Conservation (phyloP, 2,797 vertebrate species). For the Limosa lapponica region DNA sequence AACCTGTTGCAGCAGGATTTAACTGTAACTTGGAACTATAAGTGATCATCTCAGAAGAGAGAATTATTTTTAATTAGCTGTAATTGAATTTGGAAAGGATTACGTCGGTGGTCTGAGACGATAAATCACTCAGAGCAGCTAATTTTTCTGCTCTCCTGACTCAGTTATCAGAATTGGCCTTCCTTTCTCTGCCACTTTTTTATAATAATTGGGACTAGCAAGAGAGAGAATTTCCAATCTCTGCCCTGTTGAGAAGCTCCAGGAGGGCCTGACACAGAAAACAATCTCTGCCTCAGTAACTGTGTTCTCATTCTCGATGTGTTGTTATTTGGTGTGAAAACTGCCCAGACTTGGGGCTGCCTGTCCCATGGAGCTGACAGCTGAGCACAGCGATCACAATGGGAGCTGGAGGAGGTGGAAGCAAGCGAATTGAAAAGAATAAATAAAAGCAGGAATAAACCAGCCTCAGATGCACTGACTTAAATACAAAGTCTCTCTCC, state of each 20-base stretch:
- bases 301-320: not conserved
- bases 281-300: not conserved
- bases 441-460: not conserved
- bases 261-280: slow-evolving; percentile 35
- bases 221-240: slow-evolving; percentile 23
- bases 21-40: not conserved
- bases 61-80: slow-evolving; percentile 47
- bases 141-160: not conserved
- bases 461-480: not conserved
- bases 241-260: slow-evolving; percentile 4
- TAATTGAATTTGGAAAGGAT: slow-evolving; percentile 39
- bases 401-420: not conserved
- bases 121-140: not conserved
- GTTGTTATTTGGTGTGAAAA: slow-evolving; percentile 50
- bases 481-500: not conserved
- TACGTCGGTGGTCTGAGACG: not conserved
- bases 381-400: fast-evolving
- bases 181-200: not conserved
- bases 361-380: not conserved
- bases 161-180: not conserved
- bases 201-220: slow-evolving; percentile 3
- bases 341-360: not conserved
- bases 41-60: not conserved
- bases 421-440: not conserved
- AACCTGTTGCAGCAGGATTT: not conserved